phyloP scores from a whole-genome alignment of 2,888 invertebrate genomes.

The Thalpophila matura region DNA sequence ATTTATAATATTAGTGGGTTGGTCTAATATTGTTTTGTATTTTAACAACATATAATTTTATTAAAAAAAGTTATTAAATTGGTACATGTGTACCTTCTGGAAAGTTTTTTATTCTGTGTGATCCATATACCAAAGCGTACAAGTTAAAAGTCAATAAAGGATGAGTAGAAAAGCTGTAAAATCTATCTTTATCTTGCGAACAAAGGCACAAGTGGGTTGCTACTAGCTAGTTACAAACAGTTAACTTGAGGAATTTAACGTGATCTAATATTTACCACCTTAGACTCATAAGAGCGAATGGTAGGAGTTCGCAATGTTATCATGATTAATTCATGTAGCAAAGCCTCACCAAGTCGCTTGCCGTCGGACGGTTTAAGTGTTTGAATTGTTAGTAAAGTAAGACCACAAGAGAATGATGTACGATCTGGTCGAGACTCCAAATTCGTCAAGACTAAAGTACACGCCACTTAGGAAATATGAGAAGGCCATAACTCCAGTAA shows the following conservation, averaged over 20 bases:
- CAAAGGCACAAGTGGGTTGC: slow-evolving; percentile 54
- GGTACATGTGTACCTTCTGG: not conserved
- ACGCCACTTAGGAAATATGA: slow-evolving; percentile 84
- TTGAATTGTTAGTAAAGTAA: slow-evolving; percentile 49
- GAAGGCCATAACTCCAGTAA: slow-evolving; percentile 84
- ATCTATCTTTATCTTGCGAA: slow-evolving; percentile 58
- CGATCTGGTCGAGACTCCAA: slow-evolving; percentile 65
- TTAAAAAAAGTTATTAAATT: not conserved
- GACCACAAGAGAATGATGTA: slow-evolving; percentile 50
- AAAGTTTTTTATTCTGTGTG: slow-evolving; percentile 21
- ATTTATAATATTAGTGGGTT: no score
- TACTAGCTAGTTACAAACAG: slow-evolving; percentile 51
- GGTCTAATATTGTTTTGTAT: no score
- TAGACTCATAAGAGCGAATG: slow-evolving; percentile 54
- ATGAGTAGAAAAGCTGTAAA: slow-evolving; percentile 57
- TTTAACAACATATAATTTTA: not conserved
- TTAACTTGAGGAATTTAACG: slow-evolving; percentile 55
- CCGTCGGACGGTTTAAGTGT: slow-evolving; percentile 38
- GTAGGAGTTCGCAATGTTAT: slow-evolving; percentile 51
- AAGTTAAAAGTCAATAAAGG: slow-evolving; percentile 60
- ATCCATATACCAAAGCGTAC: slow-evolving; percentile 21
- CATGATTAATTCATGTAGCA: slow-evolving; percentile 58
- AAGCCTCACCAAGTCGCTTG: slow-evolving; percentile 40
- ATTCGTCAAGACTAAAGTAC: slow-evolving; percentile 78
- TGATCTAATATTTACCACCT: slow-evolving; percentile 61